Evolutionary conservation across 2,113 vertebrate genomes (phyloP).

Genomic region (Brachypteracias leptosomus): DNA sequence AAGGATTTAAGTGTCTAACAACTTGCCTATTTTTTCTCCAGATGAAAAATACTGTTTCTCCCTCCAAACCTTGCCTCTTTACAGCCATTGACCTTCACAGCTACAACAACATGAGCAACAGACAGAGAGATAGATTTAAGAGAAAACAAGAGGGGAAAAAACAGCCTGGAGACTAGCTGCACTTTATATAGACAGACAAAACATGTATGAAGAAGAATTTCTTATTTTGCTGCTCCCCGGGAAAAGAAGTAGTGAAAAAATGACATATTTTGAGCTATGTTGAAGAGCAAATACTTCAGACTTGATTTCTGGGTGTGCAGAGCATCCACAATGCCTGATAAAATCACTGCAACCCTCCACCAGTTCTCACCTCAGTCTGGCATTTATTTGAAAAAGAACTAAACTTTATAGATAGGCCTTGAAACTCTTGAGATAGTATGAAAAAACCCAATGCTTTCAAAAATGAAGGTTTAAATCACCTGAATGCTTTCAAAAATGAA

Average conservation of each 20-base stretch:
- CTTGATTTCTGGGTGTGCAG: neutral
- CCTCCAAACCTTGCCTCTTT: neutral
- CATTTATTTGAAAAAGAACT: neutral
- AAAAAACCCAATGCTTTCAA: neutral
- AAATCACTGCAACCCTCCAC: neutral
- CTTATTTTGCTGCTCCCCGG: neutral
- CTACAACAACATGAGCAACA: neutral
- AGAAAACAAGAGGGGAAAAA: neutral
- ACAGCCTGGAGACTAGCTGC: neutral
- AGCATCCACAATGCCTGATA: neutral
- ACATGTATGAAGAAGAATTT: neutral
- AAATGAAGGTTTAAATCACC: neutral
- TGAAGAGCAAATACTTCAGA: neutral
- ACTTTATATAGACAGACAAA: neutral
- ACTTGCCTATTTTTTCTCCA: neutral
- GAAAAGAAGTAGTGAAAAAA: neutral
- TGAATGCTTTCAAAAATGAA: neutral
- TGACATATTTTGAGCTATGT: neutral
- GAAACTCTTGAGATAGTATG: neutral
- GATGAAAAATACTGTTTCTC: neutral
- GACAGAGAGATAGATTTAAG: neutral
- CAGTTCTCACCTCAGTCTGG: neutral
- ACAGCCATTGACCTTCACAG: neutral
- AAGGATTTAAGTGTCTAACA: neutral
- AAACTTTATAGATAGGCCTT: neutral